These are phyloP conservation scores for Lepisosteus oculatus DNA, from an alignment of 2,113 vertebrate species.

Conservation along the genomic window DNA sequence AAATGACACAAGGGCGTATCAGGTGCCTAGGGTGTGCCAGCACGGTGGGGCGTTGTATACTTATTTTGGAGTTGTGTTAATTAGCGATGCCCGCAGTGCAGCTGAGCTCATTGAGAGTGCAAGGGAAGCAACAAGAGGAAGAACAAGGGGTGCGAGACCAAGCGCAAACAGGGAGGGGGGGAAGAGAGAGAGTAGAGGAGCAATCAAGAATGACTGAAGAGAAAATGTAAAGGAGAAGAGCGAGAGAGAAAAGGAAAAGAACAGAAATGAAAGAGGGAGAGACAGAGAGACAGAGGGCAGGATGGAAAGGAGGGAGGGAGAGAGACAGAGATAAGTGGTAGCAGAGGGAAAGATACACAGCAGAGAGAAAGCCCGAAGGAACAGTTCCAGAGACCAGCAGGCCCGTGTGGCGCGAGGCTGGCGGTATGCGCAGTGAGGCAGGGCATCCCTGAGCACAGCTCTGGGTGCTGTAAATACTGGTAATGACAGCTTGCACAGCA, in stretches of 20 bases:
- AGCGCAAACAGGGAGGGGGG: not conserved
- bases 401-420: too few species aligned
- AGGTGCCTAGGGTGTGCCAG: not conserved
- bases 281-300: not conserved
- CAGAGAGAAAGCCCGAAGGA: not conserved
- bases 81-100: not conserved
- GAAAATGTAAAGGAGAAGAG: not conserved
- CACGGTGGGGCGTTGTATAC: not conserved
- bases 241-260: too few species aligned
- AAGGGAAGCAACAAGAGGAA: not conserved
- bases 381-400: not conserved
- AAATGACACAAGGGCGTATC: too few species aligned
- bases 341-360: too few species aligned
- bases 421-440: not conserved
- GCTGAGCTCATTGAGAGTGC: not conserved
- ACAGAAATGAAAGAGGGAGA: not conserved
- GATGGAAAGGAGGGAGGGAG: not conserved
- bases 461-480: slow-evolving; percentile 36
- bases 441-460: slow-evolving; percentile 23
- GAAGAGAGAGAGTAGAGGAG: not conserved
- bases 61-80: not conserved
- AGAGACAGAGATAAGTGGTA: not conserved
- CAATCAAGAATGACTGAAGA: not conserved
- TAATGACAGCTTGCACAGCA: slow-evolving; percentile 33
- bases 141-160: too few species aligned